Percentiles rank a stretch among this genome's conserved stretches.
Conservation (phyloP, 2,797 vertebrate genomes). For the Pangasius krempfi region DNA sequence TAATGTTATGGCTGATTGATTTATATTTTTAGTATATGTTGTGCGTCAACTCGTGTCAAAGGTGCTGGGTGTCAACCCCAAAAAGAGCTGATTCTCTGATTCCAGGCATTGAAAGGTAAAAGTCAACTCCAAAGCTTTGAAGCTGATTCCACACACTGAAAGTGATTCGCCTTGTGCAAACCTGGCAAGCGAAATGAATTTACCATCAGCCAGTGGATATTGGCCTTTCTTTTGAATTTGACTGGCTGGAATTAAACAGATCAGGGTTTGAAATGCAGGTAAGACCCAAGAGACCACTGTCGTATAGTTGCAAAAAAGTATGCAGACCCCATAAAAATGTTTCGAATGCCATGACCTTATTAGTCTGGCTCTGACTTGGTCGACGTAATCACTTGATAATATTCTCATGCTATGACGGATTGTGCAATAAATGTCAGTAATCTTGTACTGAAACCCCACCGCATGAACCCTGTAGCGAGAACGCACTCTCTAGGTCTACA, state of each 20-base stretch:
- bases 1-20: too few relatives aligned
- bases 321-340: not conserved
- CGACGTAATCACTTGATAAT: not conserved
- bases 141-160: not conserved
- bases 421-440: not conserved
- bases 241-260: not conserved
- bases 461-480: not conserved
- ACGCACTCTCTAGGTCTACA: not conserved
- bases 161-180: not conserved
- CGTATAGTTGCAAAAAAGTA: not conserved
- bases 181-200: not conserved
- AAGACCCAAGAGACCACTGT: not conserved
- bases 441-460: not conserved
- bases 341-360: not conserved
- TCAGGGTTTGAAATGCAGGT: not conserved
- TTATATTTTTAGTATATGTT: not conserved
- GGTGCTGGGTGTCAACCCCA: not conserved
- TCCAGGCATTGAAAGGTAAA: not conserved
- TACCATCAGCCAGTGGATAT: not conserved
- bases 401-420: not conserved
- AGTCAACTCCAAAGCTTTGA: not conserved
- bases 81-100: not conserved
- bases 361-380: not conserved
- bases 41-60: not conserved
- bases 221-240: not conserved